phyloP scores from a whole-genome alignment of 2,888 invertebrate species.

The Cheiracanthium punctorium region DNA sequence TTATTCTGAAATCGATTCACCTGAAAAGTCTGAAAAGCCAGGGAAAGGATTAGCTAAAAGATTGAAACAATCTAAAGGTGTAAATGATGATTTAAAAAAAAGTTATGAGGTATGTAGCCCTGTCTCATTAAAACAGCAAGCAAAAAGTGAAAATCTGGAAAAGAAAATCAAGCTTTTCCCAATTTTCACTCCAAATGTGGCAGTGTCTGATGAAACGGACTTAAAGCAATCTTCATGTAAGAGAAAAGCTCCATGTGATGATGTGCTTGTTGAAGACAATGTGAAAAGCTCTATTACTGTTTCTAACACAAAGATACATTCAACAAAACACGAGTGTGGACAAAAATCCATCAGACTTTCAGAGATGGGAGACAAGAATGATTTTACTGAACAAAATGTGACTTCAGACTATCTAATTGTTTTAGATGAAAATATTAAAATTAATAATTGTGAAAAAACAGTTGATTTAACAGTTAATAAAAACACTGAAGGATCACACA shows the following conservation, averaged over 20 bases:
- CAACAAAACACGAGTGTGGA: no score
- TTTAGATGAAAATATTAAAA: no score
- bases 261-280: not conserved
- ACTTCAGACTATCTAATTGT: no score
- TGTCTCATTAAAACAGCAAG: not conserved
- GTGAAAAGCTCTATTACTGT: no score
- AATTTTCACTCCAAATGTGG: not conserved
- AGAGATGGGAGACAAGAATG: not conserved
- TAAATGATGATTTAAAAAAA: not conserved
- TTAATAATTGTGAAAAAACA: no score
- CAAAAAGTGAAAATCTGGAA: not conserved
- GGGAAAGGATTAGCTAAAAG: not conserved
- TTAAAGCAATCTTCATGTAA: not conserved
- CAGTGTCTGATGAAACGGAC: no score
- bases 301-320: no score
- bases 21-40: not conserved
- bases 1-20: not conserved
- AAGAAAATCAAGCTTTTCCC: not conserved
- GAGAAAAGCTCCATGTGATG: not conserved
- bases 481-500: no score
- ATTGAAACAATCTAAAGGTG: not conserved
- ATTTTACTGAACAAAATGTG: no score
- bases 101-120: not conserved
- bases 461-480: no score
- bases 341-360: not conserved